These are phyloP conservation scores for Enteromius viviparus DNA, from an alignment of 2,797 vertebrate species.

Conservation along the genomic window DNA sequence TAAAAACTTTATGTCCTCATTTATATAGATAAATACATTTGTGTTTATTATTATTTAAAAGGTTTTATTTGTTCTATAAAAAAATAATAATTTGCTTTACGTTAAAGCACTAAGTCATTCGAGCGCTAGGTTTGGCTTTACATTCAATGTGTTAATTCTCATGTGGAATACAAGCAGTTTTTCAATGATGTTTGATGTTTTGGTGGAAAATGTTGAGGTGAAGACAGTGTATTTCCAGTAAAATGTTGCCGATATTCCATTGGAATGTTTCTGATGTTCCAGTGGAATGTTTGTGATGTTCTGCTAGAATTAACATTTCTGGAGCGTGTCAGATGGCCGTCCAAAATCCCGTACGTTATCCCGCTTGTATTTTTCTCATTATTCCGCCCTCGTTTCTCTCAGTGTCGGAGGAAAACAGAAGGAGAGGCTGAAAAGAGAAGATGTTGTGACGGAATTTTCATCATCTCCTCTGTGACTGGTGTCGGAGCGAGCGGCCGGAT, in stretches of 20 bases:
- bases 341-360: conserved; percentile 33
- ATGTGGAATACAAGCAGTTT: not conserved
- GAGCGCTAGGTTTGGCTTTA: not conserved
- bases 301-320: conserved; percentile 45
- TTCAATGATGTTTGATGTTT: conserved; percentile 18
- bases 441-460: conserved; percentile 53
- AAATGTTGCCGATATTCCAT: not conserved
- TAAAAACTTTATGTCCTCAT: not conserved
- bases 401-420: conserved; percentile 36
- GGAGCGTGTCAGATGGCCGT: conserved; percentile 36
- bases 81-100: not conserved
- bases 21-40: not conserved
- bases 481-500: conserved; percentile 45
- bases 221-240: conserved; percentile 26
- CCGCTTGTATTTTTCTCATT: conserved; percentile 35
- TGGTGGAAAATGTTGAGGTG: conserved; percentile 19
- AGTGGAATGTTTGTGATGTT: conserved; percentile 44
- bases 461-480: conserved; percentile 44
- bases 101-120: not conserved
- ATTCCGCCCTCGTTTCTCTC: conserved; percentile 14
- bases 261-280: conserved; percentile 46
- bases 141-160: not conserved
- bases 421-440: conserved; percentile 37
- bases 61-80: not conserved
- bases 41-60: not conserved